Evolutionary conservation across 2,797 vertebrate genomes (phyloP).

Genomic region (Geotrypetes seraphini): DNA sequence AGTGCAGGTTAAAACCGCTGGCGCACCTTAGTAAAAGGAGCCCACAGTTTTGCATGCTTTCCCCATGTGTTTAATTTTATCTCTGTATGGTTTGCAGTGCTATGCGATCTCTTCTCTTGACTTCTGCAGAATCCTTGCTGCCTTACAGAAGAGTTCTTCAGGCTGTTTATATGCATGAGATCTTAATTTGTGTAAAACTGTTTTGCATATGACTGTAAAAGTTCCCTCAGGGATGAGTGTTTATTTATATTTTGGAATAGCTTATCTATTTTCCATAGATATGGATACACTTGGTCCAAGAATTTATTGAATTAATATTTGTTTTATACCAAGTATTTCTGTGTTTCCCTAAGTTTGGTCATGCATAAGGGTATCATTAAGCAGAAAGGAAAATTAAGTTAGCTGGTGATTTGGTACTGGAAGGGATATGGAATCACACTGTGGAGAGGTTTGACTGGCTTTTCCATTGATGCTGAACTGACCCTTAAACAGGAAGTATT

Average conservation of each 20-base stretch:
- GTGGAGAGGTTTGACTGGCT: no score
- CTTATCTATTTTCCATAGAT: constrained; percentile 39
- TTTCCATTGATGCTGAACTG: no score
- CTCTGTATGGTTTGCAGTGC: constrained; percentile 12
- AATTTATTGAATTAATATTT: constrained; percentile 4
- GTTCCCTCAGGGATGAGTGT: constrained; percentile 28
- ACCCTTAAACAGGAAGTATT: no score
- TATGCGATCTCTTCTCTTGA: constrained; percentile 4
- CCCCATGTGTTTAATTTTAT: no score
- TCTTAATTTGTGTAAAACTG: constrained; percentile 32
- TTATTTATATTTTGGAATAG: constrained; percentile 23
- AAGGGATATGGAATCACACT: no score
- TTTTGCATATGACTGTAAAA: constrained; percentile 24
- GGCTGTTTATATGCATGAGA: constrained; percentile 18
- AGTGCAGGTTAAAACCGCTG: no score
- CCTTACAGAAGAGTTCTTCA: constrained; percentile 26
- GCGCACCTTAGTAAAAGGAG: no score
- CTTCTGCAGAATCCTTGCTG: not conserved
- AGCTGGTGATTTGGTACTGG: no score
- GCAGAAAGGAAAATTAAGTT: no score
- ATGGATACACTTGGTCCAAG: constrained; percentile 16
- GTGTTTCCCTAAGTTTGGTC: not conserved
- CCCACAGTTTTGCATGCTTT: no score
- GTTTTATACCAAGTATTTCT: constrained; percentile 10
- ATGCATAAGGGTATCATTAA: no score